phyloP scores from a whole-genome alignment of 2,888 invertebrate species.

The Drosophila macrothrix region DNA sequence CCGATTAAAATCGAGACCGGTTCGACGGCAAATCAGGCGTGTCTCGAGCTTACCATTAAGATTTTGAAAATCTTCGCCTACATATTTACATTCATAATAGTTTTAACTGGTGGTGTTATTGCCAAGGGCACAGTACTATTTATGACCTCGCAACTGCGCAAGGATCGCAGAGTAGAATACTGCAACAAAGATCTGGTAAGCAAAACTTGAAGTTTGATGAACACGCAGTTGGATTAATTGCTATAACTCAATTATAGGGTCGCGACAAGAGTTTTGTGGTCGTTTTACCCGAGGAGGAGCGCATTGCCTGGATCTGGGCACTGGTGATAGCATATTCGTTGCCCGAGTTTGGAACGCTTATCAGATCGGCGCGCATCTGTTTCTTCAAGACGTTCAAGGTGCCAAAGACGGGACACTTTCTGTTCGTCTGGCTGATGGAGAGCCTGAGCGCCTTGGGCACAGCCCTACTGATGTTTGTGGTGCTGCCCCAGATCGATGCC shows the following conservation, averaged over 20 bases:
- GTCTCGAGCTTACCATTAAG: constrained; percentile 93
- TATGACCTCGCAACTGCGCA: constrained; percentile 95
- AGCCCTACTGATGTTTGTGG: constrained; percentile 93
- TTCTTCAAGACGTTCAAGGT: constrained; percentile 94
- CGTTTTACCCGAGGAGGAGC: constrained; percentile 92
- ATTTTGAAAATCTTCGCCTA: constrained; percentile 94
- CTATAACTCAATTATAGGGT: constrained; percentile 86
- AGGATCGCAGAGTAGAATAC: constrained; percentile 91
- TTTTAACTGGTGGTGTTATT: constrained; percentile 93
- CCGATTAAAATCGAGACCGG: constrained; percentile 95
- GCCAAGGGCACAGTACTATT: constrained; percentile 95
- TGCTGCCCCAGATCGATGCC: constrained; percentile 96
- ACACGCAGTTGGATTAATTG: not conserved
- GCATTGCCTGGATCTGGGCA: constrained; percentile 97
- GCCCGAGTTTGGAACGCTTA: constrained; percentile 94
- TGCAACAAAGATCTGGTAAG: constrained; percentile 94
- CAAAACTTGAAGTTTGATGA: not conserved
- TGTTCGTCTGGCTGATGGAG: constrained; percentile 91
- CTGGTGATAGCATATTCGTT: constrained; percentile 94
- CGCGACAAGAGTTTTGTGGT: constrained; percentile 94
- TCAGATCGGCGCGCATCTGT: constrained; percentile 94
- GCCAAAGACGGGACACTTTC: constrained; percentile 86
- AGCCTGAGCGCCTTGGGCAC: constrained; percentile 95
- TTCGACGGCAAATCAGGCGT: constrained; percentile 94
- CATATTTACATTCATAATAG: constrained; percentile 93